Conservation (phyloP, 1,140 invertebrate genomes). For the Lamellibrachia luymesi region DNA sequence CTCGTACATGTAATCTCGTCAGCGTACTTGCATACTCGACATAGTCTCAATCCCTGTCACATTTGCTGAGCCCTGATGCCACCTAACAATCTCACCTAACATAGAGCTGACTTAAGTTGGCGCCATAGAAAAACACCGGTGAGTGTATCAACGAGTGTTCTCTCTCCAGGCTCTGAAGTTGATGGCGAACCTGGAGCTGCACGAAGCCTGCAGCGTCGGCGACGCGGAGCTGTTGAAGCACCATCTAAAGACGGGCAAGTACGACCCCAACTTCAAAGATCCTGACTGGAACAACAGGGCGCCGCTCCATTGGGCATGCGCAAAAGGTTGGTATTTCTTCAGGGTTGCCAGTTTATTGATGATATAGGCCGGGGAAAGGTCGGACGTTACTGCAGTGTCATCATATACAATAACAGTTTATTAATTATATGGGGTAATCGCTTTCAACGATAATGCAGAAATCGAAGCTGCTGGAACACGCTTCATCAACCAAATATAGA, state of each 20-base stretch:
- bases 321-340: constrained; percentile 40
- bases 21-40: neutral
- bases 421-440: neutral
- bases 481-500: too few species aligned
- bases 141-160: neutral
- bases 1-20: too few species aligned
- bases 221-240: constrained; percentile 50
- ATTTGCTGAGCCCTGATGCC: neutral
- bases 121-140: neutral
- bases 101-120: neutral
- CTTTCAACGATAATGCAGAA: neutral
- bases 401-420: neutral
- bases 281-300: constrained; percentile 46
- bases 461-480: neutral
- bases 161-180: neutral
- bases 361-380: neutral
- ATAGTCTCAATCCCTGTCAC: neutral
- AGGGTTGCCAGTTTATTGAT: neutral
- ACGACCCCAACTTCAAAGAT: constrained; percentile 48
- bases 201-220: constrained; percentile 49
- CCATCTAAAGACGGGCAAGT: constrained; percentile 41
- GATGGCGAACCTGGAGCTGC: constrained; percentile 38
- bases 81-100: neutral
- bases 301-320: constrained; percentile 52
- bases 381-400: constrained; percentile 9